phyloP scores from a whole-genome alignment of 2,888 invertebrate genomes.

The Notocelia uddmanniana region DNA sequence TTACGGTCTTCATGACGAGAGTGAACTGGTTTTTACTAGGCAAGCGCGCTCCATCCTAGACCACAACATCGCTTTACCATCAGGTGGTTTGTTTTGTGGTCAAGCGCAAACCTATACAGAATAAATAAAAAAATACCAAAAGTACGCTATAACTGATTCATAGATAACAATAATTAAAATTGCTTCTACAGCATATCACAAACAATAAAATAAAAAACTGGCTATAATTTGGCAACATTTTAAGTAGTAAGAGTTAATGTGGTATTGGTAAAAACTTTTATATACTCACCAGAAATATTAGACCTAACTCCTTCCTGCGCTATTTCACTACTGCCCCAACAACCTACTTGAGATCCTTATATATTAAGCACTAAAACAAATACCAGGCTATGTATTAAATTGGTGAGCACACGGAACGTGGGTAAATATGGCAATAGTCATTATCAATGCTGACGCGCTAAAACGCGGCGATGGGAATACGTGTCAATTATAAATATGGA shows the following conservation, averaged over 20 bases:
- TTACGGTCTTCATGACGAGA: too few relatives aligned
- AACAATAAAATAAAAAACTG: too few relatives aligned
- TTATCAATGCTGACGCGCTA: constrained; percentile 58
- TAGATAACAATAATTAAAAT: too few relatives aligned
- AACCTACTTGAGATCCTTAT: constrained; percentile 62
- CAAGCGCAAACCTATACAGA: too few relatives aligned
- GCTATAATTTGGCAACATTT: not conserved
- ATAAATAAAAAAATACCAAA: too few relatives aligned
- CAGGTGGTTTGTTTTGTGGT: too few relatives aligned
- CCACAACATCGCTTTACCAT: too few relatives aligned
- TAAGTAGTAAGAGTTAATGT: too few relatives aligned
- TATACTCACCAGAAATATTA: constrained; percentile 47
- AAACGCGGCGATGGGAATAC: constrained; percentile 49
- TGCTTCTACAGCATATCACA: too few relatives aligned
- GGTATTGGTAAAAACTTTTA: not conserved
- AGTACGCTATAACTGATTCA: too few relatives aligned
- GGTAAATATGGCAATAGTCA: constrained; percentile 47
- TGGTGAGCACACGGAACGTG: constrained; percentile 49
- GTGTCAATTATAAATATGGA: constrained; percentile 56
- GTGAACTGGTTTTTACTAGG: too few relatives aligned
- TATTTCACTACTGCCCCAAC: constrained; percentile 60
- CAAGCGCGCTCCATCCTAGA: too few relatives aligned
- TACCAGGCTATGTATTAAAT: constrained; percentile 54
- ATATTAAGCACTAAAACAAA: constrained; percentile 66
- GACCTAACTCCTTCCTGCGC: constrained; percentile 55